Conservation (phyloP, 2,888 invertebrate species). For the Andrena chrysosceles region DNA sequence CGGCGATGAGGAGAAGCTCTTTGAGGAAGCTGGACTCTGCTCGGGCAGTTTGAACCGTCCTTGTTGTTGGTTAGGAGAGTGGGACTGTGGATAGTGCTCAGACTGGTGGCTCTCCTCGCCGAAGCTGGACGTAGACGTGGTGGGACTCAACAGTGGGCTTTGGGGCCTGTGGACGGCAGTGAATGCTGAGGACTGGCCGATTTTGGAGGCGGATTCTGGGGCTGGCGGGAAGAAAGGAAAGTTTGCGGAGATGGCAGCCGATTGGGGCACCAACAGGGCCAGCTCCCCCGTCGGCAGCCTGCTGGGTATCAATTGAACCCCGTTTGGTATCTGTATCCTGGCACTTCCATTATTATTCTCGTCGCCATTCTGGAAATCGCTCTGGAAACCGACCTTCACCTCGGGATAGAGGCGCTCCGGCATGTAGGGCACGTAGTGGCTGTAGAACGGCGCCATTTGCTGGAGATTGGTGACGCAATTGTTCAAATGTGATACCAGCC, state of each 20-base stretch:
- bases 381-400: slow-evolving; percentile 83
- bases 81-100: slow-evolving; percentile 64
- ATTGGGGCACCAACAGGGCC: slow-evolving; percentile 88
- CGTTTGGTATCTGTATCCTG: slow-evolving; percentile 87
- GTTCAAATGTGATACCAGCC: slow-evolving; percentile 89
- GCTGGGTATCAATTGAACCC: slow-evolving; percentile 89
- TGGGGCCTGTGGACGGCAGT: slow-evolving; percentile 85
- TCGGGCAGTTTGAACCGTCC: slow-evolving; percentile 79
- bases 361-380: slow-evolving; percentile 81
- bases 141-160: slow-evolving; percentile 90
- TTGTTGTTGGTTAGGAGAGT: slow-evolving; percentile 72
- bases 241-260: slow-evolving; percentile 84
- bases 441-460: slow-evolving; percentile 85
- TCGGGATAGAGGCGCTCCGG: slow-evolving; percentile 84
- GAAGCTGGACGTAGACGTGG: slow-evolving; percentile 90
- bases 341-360: slow-evolving; percentile 86
- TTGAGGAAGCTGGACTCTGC: slow-evolving; percentile 76
- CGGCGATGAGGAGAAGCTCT: slow-evolving; percentile 78
- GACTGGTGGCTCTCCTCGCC: slow-evolving; percentile 86
- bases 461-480: slow-evolving; percentile 89
- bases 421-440: slow-evolving; percentile 83
- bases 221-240: slow-evolving; percentile 85
- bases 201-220: slow-evolving; percentile 75
- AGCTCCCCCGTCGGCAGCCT: slow-evolving; percentile 89
- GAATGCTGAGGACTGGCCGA: slow-evolving; percentile 82